Percentiles rank a stretch among this genome's conserved stretches.
Evolutionary conservation across 2,113 vertebrate species (phyloP).

Genomic region (Ascaphus truei): DNA sequence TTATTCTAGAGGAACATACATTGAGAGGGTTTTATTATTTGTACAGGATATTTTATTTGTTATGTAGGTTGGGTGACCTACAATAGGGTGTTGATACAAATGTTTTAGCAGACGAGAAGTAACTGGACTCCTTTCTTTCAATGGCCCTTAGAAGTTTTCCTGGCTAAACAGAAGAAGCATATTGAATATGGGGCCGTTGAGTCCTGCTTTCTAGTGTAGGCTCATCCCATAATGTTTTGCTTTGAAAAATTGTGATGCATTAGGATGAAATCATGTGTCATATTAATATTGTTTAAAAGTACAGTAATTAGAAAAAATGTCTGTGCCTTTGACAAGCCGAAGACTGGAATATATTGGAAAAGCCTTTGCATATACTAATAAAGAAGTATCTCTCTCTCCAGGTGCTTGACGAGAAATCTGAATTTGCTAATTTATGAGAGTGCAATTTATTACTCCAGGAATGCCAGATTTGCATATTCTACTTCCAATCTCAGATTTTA

Average conservation of each 20-base stretch:
- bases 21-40: too few species aligned
- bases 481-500: conserved; percentile 33
- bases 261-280: neutral
- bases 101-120: too few species aligned
- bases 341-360: conserved; percentile 16
- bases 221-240: conserved; percentile 12
- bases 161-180: too few species aligned
- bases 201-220: too few species aligned
- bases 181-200: too few species aligned
- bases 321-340: conserved; percentile 26
- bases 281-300: conserved; percentile 30
- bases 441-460: conserved; percentile 21
- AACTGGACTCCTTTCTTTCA: too few species aligned
- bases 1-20: too few species aligned
- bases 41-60: too few species aligned
- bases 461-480: conserved; percentile 28
- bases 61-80: too few species aligned
- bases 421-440: conserved; percentile 25
- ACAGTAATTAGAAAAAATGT: conserved; percentile 30
- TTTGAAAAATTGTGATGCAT: neutral
- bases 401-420: conserved; percentile 18
- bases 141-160: too few species aligned
- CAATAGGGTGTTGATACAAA: neutral
- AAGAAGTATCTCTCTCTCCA: conserved; percentile 20
- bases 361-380: conserved; percentile 18